These are phyloP conservation scores for Drosophila tanythrix DNA, from an alignment of 2,888 invertebrate genomes.

Conservation along the genomic window DNA sequence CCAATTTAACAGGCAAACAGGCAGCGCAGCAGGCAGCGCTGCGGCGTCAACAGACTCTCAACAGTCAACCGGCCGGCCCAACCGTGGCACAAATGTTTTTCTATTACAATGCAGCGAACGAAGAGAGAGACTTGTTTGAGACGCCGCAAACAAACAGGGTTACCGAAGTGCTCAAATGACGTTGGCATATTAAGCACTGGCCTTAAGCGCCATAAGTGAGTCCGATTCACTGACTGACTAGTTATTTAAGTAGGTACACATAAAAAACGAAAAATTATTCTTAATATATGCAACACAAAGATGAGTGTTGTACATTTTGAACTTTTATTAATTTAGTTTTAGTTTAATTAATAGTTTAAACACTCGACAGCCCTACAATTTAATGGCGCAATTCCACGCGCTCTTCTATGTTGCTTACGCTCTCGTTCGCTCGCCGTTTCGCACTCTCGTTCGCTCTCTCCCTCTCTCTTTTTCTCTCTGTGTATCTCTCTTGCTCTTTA, in stretches of 20 bases:
- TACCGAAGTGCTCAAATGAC: constrained; percentile 21
- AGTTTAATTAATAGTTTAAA: neutral
- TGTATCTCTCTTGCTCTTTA: neutral
- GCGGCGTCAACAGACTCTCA: constrained; percentile 16
- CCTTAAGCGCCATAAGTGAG: neutral
- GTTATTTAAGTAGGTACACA: neutral
- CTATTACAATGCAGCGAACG: constrained; percentile 5
- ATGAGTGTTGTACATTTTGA: neutral
- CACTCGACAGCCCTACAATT: constrained; percentile 31
- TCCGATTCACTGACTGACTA: neutral
- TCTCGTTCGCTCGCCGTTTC: neutral
- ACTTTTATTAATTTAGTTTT: neutral
- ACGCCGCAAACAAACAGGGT: constrained; percentile 17
- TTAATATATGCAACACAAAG: neutral
- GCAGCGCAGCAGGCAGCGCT: constrained; percentile 63
- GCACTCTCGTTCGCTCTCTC: neutral
- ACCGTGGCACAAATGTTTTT: constrained; percentile 1
- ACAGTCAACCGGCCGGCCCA: constrained; percentile 44
- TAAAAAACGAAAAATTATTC: neutral
- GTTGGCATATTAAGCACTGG: neutral
- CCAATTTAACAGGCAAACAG: constrained; percentile 83
- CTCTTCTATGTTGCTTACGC: neutral
- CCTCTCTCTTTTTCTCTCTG: neutral
- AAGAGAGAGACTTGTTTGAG: constrained; percentile 8
- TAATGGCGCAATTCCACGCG: neutral